Percentiles rank a stretch among this genome's conserved stretches.
Evolutionary conservation across 2,113 vertebrate genomes (phyloP).

Genomic region (Glareola pratincola): DNA sequence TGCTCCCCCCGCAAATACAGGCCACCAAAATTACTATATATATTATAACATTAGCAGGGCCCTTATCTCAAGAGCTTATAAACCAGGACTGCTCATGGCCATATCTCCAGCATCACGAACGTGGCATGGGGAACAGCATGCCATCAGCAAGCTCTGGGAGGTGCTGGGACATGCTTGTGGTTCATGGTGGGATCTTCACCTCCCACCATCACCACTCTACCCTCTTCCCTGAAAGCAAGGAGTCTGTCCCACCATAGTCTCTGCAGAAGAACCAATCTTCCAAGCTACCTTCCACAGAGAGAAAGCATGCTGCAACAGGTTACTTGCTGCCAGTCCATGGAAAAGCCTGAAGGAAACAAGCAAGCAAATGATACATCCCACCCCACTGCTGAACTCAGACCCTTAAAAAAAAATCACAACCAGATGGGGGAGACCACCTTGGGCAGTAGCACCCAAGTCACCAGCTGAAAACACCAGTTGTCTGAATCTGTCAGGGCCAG

Average conservation of each 20-base stretch:
- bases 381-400: background rate
- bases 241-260: background rate
- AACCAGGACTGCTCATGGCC: background rate
- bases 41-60: background rate
- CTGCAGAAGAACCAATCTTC: background rate
- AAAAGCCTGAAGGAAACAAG: background rate
- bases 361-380: background rate
- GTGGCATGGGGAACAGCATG: accelerated
- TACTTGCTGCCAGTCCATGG: background rate
- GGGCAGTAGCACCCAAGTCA: background rate
- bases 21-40: background rate
- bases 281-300: background rate
- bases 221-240: background rate
- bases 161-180: background rate
- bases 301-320: background rate
- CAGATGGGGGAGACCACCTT: background rate
- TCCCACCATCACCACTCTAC: background rate
- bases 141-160: background rate
- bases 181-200: background rate
- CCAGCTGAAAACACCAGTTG: background rate
- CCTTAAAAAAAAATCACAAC: background rate
- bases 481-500: background rate
- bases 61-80: background rate
- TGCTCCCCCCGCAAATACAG: background rate
- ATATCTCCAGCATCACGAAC: background rate